Evolutionary conservation across 2,113 vertebrate species (phyloP), one percentile per base, ranked within the genome.

Genomic region (Brachyhypopomus occidentalis): DNA sequence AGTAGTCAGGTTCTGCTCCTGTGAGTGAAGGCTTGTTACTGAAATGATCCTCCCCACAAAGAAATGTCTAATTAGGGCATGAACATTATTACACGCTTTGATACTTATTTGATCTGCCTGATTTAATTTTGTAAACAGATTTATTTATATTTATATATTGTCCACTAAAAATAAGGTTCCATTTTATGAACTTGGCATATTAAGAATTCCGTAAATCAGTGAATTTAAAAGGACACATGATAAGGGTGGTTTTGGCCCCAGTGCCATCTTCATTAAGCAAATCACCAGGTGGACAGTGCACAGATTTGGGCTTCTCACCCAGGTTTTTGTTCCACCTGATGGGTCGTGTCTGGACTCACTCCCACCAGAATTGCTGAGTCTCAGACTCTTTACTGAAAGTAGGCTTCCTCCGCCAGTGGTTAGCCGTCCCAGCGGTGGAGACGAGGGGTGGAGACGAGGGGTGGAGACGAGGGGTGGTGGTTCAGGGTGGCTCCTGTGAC

Each of bases 121-220:
- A 58, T 83, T 83, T 48, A 67, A 80, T 74, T 64, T 74, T 12
- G 19, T 72, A 74, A 74, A 67, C 59, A 78, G 45, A 79, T 83
- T 83, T n/a, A n/a, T n/a, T n/a, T n/a, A n/a, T 72, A 66, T 56
- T 70, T n/a, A 78, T 78, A 48, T 72, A 27, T 41, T 48, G 22
- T 36, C 14, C 23, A 4, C 59, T 66, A 34, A 76, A 34, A 36
- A 77, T 76, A 23, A 64, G 55, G 41, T 59, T 55, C 67, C 34
- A 41, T 77, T 56, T 72, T 72, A 77, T 73, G 75, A 78, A 59
- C 60, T 78, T 72, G 27, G 67, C 56, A 72, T 56, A 72, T 80
- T 62, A 66, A 34, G 22, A 73, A 66, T 71, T 72, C n/a, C 48
- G n/a, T 59, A 64, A 73, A 74, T 45, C 22, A 79, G 70, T 72